Evolutionary conservation across 2,888 invertebrate genomes (phyloP), one percentile per base, ranked within the genome.

Genomic region (Amphipoea oculea): DNA sequence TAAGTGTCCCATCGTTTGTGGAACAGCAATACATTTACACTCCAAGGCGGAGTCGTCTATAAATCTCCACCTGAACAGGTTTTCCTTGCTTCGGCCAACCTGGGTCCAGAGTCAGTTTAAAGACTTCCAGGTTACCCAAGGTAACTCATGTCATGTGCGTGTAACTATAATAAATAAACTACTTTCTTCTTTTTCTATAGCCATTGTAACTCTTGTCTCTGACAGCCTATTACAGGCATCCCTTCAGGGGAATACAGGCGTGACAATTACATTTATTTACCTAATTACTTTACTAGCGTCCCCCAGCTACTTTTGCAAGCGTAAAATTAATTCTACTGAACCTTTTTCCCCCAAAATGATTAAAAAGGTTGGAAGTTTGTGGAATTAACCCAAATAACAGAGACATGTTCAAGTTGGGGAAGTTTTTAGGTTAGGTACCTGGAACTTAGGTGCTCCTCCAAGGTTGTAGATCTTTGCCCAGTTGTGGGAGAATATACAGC

Each of bases 271-370:
- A 78, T 85, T 75, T 82, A 78, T 73, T 57, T 60, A 54, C 67
- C 45, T 81, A 81, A 84, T 82, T 78, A 84, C 73, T 85, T 73
- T 63, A 66, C 65, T 62, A 73, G 72, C 48, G 29, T 12, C 68
- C 68, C 71, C 81, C 57, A 63, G 66, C 14, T 75, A 69, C 78
- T 78, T 75, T 72, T 66, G 48, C 48, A 63, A 70, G 81, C 76
- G 78, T 75, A 63, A 85, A 84, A 85, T 84, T 77, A 84, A 84
- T 84, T 81, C 60, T 57, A n/a, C 57, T 40, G 71, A 73, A 84
- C 66, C 81, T 60, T 73, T 83, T 84, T 54, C 42, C 72, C 57
- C 40, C 62, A 54, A 84, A 84, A 84, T 76, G 12, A 73, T 73
- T 63, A 70, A 76, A 79, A 66, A 76, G 36, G 57, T 40, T 79